A percentile compares a stretch with the other conserved stretches of the same genome.
Evolutionary conservation across 2,888 invertebrate genomes (phyloP).

Genomic region (Dusona sp.): DNA sequence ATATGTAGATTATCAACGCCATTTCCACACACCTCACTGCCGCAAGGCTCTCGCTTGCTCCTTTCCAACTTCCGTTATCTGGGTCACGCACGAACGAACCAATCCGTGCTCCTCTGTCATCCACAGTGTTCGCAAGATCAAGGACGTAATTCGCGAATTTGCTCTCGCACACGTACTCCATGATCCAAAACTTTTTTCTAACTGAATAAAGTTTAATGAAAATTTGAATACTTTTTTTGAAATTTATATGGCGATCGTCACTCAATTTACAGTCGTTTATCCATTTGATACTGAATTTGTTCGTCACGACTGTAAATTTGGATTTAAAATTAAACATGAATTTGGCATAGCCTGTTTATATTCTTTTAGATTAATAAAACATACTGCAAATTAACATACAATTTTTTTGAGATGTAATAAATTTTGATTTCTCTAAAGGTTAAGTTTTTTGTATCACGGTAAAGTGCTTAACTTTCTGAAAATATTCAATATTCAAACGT

Average conservation of each 20-base stretch:
- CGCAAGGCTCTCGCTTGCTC: background rate
- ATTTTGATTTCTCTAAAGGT: too few relatives aligned
- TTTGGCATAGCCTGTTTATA: too few relatives aligned
- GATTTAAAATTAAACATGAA: too few relatives aligned
- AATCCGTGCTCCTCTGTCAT: slow-evolving; percentile 19
- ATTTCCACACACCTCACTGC: background rate
- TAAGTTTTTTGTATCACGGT: background rate
- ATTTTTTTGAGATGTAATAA: too few relatives aligned
- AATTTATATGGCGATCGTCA: background rate
- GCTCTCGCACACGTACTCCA: slow-evolving; percentile 71
- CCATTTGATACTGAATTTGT: background rate
- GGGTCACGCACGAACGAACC: slow-evolving; percentile 59
- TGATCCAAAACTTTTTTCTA: background rate
- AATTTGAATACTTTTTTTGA: background rate
- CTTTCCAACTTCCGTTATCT: slow-evolving; percentile 65
- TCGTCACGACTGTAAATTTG: background rate
- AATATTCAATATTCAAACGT: background rate
- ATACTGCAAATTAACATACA: too few relatives aligned
- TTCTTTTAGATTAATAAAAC: too few relatives aligned
- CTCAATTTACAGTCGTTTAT: background rate
- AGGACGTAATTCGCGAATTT: slow-evolving; percentile 73
- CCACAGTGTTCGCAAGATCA: slow-evolving; percentile 75
- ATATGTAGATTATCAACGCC: background rate
- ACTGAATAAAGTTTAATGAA: background rate
- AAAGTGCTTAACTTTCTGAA: background rate